Evolutionary conservation across 2,888 invertebrate genomes (phyloP), one percentile per base, ranked within the genome.

Genomic region (Agonopterix alstromeriana): DNA sequence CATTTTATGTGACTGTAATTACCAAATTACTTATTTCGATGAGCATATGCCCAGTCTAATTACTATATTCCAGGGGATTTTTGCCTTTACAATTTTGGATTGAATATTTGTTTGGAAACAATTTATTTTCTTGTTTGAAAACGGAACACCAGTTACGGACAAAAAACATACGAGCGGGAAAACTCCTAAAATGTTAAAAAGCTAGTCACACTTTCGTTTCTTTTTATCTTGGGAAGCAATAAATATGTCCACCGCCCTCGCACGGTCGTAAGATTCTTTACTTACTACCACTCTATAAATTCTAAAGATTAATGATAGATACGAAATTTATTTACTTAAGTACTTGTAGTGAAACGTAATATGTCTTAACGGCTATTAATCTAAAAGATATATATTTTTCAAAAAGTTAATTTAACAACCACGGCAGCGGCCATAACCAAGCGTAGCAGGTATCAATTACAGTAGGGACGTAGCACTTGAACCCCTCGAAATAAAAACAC

Each of bases 301-400:
- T 69, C 66, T 64, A 61, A 71, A 82, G 85, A 85, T 85, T 81
- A 82, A 86, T 82, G 84, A 76, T 73, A 73, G 74, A 81, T 80
- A 75, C 77, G 63, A 72, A 75, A 80, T 80, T 73, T 81, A 81
- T 82, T 77, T 77, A 77, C 77, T 79, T 80, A 80, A 77, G 72
- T 77, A 81, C 77, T 67, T 76, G 73, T 72, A 69, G 66, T 82
- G 77, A 77, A 80, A 81, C 73, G 68, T 82, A 75, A 82, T 82
- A 27, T 27, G 27, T 27, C 27, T 27, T 27, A 27, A 27, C 27
- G 27, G 27, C 27, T 27, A 27, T 27, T 27, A 27, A 27, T 27
- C 27, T 27, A 5, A 27, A 27, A 27, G 27, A 27, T 27, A 62
- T 56, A 59, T 59, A 66, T 70, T 72, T 68, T 65, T 61, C 11